These are phyloP conservation scores for Pavo muticus DNA, from an alignment of 2,113 vertebrate genomes.

Conservation along the genomic window DNA sequence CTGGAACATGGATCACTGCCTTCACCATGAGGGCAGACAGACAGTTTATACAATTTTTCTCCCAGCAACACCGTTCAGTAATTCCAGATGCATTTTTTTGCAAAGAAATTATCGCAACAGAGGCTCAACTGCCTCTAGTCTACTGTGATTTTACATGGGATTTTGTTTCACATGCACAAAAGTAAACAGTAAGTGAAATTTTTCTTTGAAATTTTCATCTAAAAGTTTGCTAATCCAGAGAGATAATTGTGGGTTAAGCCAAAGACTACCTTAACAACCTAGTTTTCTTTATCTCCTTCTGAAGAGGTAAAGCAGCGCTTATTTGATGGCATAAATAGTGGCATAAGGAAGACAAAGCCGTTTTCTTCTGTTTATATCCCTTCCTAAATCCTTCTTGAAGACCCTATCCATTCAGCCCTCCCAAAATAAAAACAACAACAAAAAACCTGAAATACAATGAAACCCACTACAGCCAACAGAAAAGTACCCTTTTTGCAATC, in stretches of 20 bases:
- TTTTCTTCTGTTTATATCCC: not conserved
- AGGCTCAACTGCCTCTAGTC: not conserved
- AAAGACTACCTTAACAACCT: not conserved
- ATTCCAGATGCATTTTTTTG: not conserved
- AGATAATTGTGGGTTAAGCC: not conserved
- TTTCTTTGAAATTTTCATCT: not conserved
- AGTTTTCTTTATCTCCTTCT: not conserved
- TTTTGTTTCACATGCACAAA: fast-evolving
- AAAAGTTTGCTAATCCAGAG: not conserved
- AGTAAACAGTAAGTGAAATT: not conserved
- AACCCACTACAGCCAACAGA: not conserved
- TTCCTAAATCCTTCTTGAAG: not conserved
- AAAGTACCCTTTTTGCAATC: not conserved
- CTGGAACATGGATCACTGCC: not conserved
- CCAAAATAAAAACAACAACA: not conserved
- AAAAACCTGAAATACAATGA: not conserved
- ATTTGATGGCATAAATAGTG: not conserved
- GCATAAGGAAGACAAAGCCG: not conserved
- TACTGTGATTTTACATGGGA: not conserved
- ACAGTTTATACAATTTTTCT: not conserved
- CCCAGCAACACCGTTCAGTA: not conserved
- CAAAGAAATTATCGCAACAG: not conserved
- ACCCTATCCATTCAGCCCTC: not conserved
- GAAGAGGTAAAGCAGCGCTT: not conserved
- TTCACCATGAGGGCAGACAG: not conserved